These are phyloP conservation scores for Watsonalla cultraria DNA, from an alignment of 2,888 invertebrate genomes.

Conservation along the genomic window DNA sequence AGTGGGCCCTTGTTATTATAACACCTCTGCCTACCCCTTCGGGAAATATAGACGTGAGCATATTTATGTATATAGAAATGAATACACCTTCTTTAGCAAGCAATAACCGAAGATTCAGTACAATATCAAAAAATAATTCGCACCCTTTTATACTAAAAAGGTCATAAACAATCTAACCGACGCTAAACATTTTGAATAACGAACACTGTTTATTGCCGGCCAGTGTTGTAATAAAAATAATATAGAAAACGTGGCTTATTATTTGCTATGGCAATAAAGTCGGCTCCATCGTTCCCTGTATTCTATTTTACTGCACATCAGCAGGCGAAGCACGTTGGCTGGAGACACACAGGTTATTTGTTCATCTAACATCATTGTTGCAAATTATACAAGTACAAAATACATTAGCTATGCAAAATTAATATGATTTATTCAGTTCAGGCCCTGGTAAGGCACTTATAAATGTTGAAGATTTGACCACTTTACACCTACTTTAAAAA, in stretches of 20 bases:
- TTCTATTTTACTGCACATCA: conserved; percentile 7
- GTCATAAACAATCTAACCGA: background rate
- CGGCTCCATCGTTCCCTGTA: conserved; percentile 1
- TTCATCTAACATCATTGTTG: background rate
- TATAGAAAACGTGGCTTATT: background rate
- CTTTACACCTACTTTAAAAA: too few relatives aligned
- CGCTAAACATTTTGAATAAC: background rate
- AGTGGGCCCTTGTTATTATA: too few relatives aligned
- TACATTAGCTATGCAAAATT: too few relatives aligned
- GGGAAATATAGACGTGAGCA: too few relatives aligned
- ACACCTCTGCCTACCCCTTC: too few relatives aligned
- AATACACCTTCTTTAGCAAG: too few relatives aligned
- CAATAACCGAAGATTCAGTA: too few relatives aligned
- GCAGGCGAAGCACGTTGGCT: conserved; percentile 4
- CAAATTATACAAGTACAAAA: too few relatives aligned
- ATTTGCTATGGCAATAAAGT: background rate
- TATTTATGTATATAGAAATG: too few relatives aligned
- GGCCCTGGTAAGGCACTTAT: too few relatives aligned
- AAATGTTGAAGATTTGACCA: too few relatives aligned
- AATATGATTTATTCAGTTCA: too few relatives aligned
- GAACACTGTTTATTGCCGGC: background rate
- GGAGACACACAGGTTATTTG: background rate
- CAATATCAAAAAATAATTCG: background rate
- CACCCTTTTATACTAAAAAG: background rate
- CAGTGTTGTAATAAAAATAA: background rate